Percentiles rank a stretch among this genome's conserved stretches.
phyloP scores from a whole-genome alignment of 1,140 invertebrate species.

The Tyrophagus putrescentiae region DNA sequence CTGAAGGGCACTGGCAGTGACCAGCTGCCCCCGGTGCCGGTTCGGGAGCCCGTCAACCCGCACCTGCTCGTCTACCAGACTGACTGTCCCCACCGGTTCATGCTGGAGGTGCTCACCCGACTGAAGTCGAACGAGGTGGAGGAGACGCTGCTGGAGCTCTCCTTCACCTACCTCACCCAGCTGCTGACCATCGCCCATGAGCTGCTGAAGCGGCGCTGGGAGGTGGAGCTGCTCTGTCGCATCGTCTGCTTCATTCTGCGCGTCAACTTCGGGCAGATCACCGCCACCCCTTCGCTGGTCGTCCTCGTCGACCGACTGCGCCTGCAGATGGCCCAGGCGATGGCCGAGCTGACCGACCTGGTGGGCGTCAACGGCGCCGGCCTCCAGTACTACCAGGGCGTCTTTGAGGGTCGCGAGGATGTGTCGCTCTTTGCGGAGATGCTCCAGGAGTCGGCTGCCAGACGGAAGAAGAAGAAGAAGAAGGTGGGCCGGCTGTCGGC shows the following conservation, averaged over 20 bases:
- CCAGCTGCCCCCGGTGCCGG: conserved; percentile 24
- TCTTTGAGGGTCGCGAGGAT: conserved; percentile 61
- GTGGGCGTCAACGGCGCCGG: conserved; percentile 75
- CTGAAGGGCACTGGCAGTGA: no score
- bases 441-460: conserved; percentile 47
- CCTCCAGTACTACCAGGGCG: conserved; percentile 54
- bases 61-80: conserved; percentile 63
- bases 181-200: conserved; percentile 54
- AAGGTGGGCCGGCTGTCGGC: no score
- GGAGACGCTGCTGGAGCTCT: conserved; percentile 66
- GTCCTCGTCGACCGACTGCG: conserved; percentile 17
- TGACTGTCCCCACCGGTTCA: conserved; percentile 54
- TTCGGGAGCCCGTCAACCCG: conserved; percentile 41
- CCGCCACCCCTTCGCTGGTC: neutral
- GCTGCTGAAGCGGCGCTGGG: conserved; percentile 48
- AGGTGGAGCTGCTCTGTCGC: conserved; percentile 57
- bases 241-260: conserved; percentile 47
- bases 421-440: conserved; percentile 69
- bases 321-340: neutral
- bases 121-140: conserved; percentile 70
- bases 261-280: conserved; percentile 24
- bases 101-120: conserved; percentile 58
- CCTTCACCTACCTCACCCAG: conserved; percentile 62
- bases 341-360: conserved; percentile 42
- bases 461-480: conserved; percentile 49